A percentile compares a stretch with the other conserved stretches of the same genome.
Conservation (phyloP, 1,140 invertebrate species). For the Drosophila neocordata region DNA sequence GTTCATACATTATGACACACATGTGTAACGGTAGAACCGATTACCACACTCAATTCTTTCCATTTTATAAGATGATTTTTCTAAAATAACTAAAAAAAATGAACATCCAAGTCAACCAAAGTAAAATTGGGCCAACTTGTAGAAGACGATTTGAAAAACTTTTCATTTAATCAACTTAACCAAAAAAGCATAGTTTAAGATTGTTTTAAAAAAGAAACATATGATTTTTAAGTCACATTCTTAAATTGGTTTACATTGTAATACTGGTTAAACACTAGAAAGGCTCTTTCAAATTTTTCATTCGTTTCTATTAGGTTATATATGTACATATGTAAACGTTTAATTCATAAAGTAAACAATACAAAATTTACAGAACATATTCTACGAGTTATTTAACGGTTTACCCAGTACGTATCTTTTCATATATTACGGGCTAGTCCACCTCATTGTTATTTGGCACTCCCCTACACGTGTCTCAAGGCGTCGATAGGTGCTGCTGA, state of each 20-base stretch:
- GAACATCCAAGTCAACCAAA: not conserved
- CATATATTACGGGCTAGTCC: not conserved
- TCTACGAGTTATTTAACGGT: too few species aligned
- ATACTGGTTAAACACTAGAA: too few species aligned
- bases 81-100: conserved; percentile 19
- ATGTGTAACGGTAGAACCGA: not conserved
- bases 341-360: too few species aligned
- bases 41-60: conserved; percentile 38
- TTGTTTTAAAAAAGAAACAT: too few species aligned
- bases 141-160: not conserved
- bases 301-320: too few species aligned
- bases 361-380: too few species aligned
- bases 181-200: too few species aligned
- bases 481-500: conserved; percentile 39
- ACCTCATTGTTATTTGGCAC: conserved; percentile 13
- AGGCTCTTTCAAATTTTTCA: not conserved
- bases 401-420: too few species aligned
- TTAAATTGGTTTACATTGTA: too few species aligned
- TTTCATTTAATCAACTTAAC: conserved; percentile 9
- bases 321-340: too few species aligned
- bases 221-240: not conserved
- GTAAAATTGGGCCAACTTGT: not conserved
- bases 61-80: conserved; percentile 46
- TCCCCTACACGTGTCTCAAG: conserved; percentile 45
- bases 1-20: conserved; percentile 20